Percentiles rank a stretch among this genome's conserved stretches.
Conservation (phyloP, 2,113 vertebrate genomes). For the Plotosus lineatus region DNA sequence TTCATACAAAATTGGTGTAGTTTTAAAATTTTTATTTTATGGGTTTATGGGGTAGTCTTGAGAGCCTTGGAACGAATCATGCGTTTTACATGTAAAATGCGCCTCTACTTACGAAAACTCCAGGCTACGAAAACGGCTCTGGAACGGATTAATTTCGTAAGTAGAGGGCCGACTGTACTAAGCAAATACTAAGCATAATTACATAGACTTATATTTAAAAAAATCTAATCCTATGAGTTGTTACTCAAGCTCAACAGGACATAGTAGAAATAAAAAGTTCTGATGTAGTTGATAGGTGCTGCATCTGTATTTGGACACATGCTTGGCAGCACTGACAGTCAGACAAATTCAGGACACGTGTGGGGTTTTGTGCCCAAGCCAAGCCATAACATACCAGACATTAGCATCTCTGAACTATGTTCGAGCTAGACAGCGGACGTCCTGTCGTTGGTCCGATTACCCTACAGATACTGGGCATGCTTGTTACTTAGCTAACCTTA, state of each 20-base stretch:
- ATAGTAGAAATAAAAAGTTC: background rate
- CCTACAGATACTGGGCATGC: background rate
- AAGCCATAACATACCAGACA: background rate
- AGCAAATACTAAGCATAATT: background rate
- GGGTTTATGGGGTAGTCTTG: too few species aligned
- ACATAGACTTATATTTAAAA: background rate
- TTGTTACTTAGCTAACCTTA: background rate
- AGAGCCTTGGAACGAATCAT: too few species aligned
- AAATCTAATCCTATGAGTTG: background rate
- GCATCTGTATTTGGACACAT: background rate
- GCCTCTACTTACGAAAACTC: too few species aligned
- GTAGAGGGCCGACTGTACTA: too few species aligned
- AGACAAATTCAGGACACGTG: constrained; percentile 21
- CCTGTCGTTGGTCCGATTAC: background rate
- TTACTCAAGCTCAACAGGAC: background rate
- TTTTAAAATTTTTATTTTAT: too few species aligned
- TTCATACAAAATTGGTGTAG: too few species aligned
- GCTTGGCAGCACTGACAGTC: background rate
- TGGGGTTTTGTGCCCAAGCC: background rate
- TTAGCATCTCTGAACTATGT: background rate
- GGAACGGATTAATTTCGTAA: too few species aligned
- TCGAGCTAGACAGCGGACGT: background rate
- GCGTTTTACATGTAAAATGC: too few species aligned
- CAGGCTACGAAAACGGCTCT: too few species aligned
- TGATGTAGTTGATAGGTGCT: background rate